Base-by-base conservation (phyloP, 2,888 invertebrate species). In the Ypsolopha sequella region DNA sequence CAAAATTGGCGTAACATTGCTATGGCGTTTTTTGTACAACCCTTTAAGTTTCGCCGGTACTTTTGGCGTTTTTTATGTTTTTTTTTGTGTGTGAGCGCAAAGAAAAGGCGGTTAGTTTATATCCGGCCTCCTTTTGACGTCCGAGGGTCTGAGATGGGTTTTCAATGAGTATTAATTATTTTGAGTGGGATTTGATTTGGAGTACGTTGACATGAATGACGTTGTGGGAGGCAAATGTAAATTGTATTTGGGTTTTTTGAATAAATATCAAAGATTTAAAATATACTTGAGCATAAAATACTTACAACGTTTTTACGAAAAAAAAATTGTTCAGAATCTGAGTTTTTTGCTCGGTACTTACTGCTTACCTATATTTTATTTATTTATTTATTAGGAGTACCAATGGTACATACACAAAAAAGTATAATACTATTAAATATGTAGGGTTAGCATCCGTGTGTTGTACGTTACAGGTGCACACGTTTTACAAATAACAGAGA, bases 31-130 rank as follows among this genome's bases (percentile, higher is more conserved):
- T 76, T 74, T 73, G 60, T 70, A 60, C 62, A 76, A 76, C 78
- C 79, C 76, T 75, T 80, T 74, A 68, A 61, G 36, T 45, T 73
- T 63, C 73, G 75, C 70, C 70, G 70, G 70, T 11, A 34, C 33
- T 51, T 47, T 46, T 44, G 44, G 43, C 36, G 41, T 13, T 11
- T 78, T 79, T 79, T 79, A 74, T 80, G 66, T 71, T 60, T 69
- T 70, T 73, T 69, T 65, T 61, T 68, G 73, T 68, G 73, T 68
- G 60, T 60, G 65, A 71, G 85, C 77, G 86, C 70, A 82, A 86
- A 85, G 84, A 86, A 86, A 81, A 84, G 86, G 86, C 86, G 86
- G 85, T 82, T 76, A 80, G 86, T 86, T 86, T 86, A 85, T 86
- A 81, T 86, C 86, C 86, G 85, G 82, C 61, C 58, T 69, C 67